Base-by-base conservation (phyloP, 2,888 invertebrate species). In the Electrophaes corylata region DNA sequence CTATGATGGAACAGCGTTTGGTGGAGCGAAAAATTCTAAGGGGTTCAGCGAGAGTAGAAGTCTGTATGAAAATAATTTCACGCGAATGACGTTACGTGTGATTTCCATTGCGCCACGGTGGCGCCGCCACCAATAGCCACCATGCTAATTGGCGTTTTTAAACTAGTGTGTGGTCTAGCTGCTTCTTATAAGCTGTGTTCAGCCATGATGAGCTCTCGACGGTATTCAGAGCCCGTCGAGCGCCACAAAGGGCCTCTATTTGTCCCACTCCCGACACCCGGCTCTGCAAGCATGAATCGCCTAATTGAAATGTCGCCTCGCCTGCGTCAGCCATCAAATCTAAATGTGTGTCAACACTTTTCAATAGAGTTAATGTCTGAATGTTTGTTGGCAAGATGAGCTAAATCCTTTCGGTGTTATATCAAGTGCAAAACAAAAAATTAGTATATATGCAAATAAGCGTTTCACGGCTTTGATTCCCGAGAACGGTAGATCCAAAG, bases 241-340 rank as follows among this genome's bases (percentile, higher is more conserved):
- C 55, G 47, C 61, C 74, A 82, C 84, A 84, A 84, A 83, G 75
- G 71, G 70, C 70, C 68, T 67, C 69, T 80, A 78, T 82, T 78
- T 78, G 73, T 72, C 70, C 71, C 96, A 96, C 66, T 64, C 63
- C 61, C 62, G 64, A 71, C 75, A 73, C 71, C 71, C 73, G 78
- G 79, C 72, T 72, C 75, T 77, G 79, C 79, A 82, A 79, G 84
- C 87, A 85, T n/a, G n/a, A n/a, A 86, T 87, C 81, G 75, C 73
- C 77, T 87, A 85, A 88, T 87, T 87, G 86, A 82, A 82, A 79
- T 76, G 81, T 78, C 81, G 70, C 66, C 50, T 52, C 47, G 20
- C 56, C 47, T 62, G 66, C 60, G 63, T 66, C 67, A 44, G 64
- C 68, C 65, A 49, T 60, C 56, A 63, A 59, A 63, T 64, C 63